Percentiles rank a stretch among this genome's conserved stretches.
These are phyloP conservation scores for Dasyprocta punctata DNA, from an alignment of 2,113 vertebrate genomes.

Conservation along the genomic window DNA sequence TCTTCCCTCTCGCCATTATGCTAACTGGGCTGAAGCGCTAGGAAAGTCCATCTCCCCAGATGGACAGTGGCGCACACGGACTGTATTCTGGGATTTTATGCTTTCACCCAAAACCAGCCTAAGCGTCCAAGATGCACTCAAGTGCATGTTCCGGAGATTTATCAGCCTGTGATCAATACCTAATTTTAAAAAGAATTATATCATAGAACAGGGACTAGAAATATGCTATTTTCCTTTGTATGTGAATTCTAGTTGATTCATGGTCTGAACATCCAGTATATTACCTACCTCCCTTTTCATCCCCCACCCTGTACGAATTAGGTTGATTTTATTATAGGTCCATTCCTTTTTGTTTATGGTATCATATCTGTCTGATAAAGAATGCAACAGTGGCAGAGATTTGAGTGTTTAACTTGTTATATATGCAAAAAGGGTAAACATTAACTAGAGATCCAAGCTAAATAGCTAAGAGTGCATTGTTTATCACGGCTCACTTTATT, in stretches of 20 bases:
- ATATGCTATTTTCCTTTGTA: slow-evolving; percentile 39
- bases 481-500: slow-evolving; percentile 72
- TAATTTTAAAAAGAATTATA: slow-evolving; percentile 51
- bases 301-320: slow-evolving; percentile 18
- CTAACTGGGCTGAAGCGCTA: not conserved
- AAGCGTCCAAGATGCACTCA: not conserved
- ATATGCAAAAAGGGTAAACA: slow-evolving; percentile 54
- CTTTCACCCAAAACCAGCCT: not conserved
- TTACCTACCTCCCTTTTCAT: not conserved
- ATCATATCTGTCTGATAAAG: slow-evolving; percentile 52
- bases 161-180: slow-evolving; percentile 54
- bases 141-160: slow-evolving; percentile 13
- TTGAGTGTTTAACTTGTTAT: slow-evolving; percentile 66
- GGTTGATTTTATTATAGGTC: slow-evolving; percentile 78
- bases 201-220: slow-evolving; percentile 8
- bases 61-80: not conserved
- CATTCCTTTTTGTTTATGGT: slow-evolving; percentile 68
- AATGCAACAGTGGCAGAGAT: slow-evolving; percentile 52
- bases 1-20: not conserved
- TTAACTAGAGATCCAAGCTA: slow-evolving; percentile 23
- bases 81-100: not conserved
- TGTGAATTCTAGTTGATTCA: slow-evolving; percentile 69
- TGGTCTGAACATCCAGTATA: slow-evolving; percentile 23
- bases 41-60: not conserved
- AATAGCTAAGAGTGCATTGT: slow-evolving; percentile 45